Evolutionary conservation across 2,113 vertebrate species (phyloP), one percentile per base, ranked within the genome.

Genomic region (Cinclus mexicanus): DNA sequence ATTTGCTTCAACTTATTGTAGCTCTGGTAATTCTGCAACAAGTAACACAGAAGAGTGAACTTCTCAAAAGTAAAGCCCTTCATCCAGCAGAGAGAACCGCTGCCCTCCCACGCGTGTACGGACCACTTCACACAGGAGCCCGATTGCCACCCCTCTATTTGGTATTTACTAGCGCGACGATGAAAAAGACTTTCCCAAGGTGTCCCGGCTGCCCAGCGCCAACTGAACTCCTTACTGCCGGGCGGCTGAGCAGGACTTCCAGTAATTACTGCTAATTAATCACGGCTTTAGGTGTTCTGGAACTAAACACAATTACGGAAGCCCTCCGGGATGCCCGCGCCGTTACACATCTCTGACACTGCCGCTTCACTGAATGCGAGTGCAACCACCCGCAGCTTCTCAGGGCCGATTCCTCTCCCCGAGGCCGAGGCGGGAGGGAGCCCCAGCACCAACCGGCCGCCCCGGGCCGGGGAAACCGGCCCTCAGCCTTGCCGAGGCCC

Each of bases 101-200:
- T 11, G 42, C 9, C 41, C 29, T 15, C 41, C 8, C 1, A 0
- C 0, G 22, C 1, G n/a, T 3, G 9, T 44, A 9, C 1, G 0
- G 0, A 21, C 6, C 29, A 0, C 33, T 31, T 18, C 1, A 14
- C 22, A 1, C 11, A 39, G 13, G 3, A 17, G 0, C 10, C 31
- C 9, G 3, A 31, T 21, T 3, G 31, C 31, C 22, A 7, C 6
- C 2, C 55, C 31, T 2, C 17, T 41, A 31, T 10, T 7, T 0
- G 4, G 1, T 2, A 9, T 18, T 47, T 33, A 56, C 2, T 3
- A 37, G 7, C 0, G 18, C 21, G 0, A 3, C 1, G 2, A 41
- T 1, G 11, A 17, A 25, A 68, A 64, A 20, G 3, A 5, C 9
- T 55, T 13, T 39, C 21, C 18, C 23, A 7, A 7, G 8, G 20